Evolutionary conservation across 1,140 invertebrate genomes (phyloP), one percentile per base, ranked within the genome.

Genomic region (Solen grandis): DNA sequence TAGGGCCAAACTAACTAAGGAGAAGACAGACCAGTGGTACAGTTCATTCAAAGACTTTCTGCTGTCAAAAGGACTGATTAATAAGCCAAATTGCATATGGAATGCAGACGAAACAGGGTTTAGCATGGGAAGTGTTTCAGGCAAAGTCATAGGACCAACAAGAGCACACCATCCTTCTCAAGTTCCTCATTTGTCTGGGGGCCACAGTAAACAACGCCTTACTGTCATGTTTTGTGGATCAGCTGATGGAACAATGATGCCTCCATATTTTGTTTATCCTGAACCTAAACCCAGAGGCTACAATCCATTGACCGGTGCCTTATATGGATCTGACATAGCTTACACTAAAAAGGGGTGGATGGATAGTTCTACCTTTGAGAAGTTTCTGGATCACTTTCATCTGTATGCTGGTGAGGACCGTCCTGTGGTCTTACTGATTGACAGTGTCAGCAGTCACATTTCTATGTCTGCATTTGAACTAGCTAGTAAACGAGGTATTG

Each of bases 301-400:
- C 0, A 76, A 76, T 55, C 59, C 73, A 4, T 35, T 76, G 27
- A 62, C n/a, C n/a, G 4, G 59, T 75, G 4, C 13, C 14, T 35
- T 63, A 29, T 14, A 14, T 46, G 55, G 73, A 63, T 27, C 31
- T 38, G 33, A 16, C 10, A 16, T 79, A 38, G 50, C 50, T 3
- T 82, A 82, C 36, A 82, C 79, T n/a, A 57, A 84, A 31, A 75
- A 84, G 35, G 80, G 68, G 1, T 82, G 83, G 69, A 79, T 84
- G 73, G 46, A 57, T 60, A 14, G 35, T 27, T 14, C n/a, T 35
- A 73, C 69, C 27, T 85, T 85, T 41, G 22, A 38, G 19, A n/a
- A 73, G 55, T 82, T 78, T 33, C n/a, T 84, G 22, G 35, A 62
- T n/a, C 63, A 79, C 33, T 85, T 85, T 75, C 55, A 83, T 52